Evolutionary conservation across 2,888 invertebrate genomes (phyloP), one percentile per base, ranked within the genome.

Genomic region (Margaritifera margaritifera): DNA sequence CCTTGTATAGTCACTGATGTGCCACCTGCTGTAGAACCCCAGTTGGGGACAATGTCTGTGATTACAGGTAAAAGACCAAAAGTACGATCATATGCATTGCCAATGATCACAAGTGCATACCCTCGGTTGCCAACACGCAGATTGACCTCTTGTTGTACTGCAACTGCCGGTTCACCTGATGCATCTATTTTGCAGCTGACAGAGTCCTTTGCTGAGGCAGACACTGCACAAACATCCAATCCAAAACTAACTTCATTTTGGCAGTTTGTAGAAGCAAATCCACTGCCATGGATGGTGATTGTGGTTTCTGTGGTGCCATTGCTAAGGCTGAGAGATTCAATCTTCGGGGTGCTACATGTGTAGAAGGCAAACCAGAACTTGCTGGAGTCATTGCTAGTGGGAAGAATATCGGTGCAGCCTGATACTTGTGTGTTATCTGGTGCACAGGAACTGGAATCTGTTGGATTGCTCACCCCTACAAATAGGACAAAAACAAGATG

Each of bases 191-290:
- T 72, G 52, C 80, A 78, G 8, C 66, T 68, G 0, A 81, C 58
- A 22, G 50, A 50, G 1, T 64, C 59, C 3, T 59, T 59, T 20
- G 70, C 60, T 1, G 77, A 65, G 0, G 66, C 66, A 15, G 68
- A 59, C 11, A 77, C 72, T n/a, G 51, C 52, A 59, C 78, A 80
- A 20, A 59, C 60, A 54, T 64, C 67, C 60, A 69, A 69, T 0
- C 77, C 81, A 57, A 82, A 73, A 0, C 25, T 68, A 27, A 85
- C 69, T 66, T 85, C 83, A 66, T 85, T 84, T 55, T 80, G 79
- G 65, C 84, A 85, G 11, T 64, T 62, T 4, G 64, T 66, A 1
- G 68, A 55, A 6, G 80, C 77, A 50, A 84, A 77, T 4, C 82
- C 82, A 1, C 72, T 70, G 18, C 84, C 84, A n/a, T 64, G 62